phyloP scores from a whole-genome alignment of 2,888 invertebrate species.

The Hemicrepidius hirtus region DNA sequence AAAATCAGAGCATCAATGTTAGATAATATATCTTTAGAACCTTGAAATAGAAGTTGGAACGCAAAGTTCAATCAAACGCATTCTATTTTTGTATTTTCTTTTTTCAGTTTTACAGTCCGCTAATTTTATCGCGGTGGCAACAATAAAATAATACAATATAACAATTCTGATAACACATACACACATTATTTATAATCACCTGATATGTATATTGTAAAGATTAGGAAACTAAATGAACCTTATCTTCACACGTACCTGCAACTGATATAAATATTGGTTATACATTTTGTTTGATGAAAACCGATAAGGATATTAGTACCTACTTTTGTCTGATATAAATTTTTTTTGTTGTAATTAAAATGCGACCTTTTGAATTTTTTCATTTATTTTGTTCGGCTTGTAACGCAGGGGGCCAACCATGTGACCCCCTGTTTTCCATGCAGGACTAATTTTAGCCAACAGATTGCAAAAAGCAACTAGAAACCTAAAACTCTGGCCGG shows the following conservation, averaged over 20 bases:
- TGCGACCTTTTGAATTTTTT: conserved; percentile 6
- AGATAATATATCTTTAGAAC: background rate
- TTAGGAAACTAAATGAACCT: conserved; percentile 1
- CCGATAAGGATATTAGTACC: background rate
- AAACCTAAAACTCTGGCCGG: conserved; percentile 19
- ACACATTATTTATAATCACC: too few species aligned
- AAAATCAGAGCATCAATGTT: background rate
- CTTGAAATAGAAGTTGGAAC: conserved; percentile 5
- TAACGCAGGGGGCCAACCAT: conserved; percentile 16
- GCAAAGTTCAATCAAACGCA: conserved; percentile 11
- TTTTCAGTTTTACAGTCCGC: background rate
- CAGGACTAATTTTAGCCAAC: conserved; percentile 27
- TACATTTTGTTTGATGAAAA: background rate
- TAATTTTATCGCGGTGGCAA: conserved; percentile 1
- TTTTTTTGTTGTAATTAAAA: too few species aligned
- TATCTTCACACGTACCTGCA: background rate
- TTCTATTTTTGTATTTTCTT: background rate
- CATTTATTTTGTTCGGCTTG: background rate
- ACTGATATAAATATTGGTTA: background rate
- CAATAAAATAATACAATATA: background rate
- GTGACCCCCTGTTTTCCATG: conserved; percentile 24
- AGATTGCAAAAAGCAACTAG: conserved; percentile 19
- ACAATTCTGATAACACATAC: too few species aligned
- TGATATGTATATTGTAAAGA: conserved; percentile 8
- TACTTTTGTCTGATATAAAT: too few species aligned